These are phyloP conservation scores for Anaspis maculata DNA, from an alignment of 2,888 invertebrate species.

Conservation along the genomic window DNA sequence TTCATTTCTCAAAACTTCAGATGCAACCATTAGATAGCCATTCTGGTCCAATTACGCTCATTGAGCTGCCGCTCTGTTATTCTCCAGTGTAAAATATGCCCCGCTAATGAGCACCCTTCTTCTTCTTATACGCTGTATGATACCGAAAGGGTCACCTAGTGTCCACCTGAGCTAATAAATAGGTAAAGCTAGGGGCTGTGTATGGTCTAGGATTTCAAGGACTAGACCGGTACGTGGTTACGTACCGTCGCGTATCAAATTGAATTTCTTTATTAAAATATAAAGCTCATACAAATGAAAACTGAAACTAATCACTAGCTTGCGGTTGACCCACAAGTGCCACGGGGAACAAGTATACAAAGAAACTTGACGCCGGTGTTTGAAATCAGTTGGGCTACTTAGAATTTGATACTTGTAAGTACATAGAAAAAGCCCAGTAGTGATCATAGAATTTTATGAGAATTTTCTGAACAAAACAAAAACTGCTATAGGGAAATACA, in stretches of 20 bases:
- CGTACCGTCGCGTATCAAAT: conserved; percentile 11
- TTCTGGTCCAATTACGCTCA: conserved; percentile 11
- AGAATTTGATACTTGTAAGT: too few relatives aligned
- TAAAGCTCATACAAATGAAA: neutral
- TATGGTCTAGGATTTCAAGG: too few relatives aligned
- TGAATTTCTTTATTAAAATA: conserved; percentile 10
- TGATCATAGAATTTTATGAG: too few relatives aligned
- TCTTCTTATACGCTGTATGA: neutral
- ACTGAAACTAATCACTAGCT: neutral
- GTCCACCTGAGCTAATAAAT: conserved; percentile 16
- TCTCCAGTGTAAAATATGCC: conserved; percentile 9
- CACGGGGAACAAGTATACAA: too few relatives aligned
- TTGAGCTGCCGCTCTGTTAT: conserved; percentile 3
- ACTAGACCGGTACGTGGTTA: too few relatives aligned
- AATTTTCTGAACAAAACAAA: too few relatives aligned
- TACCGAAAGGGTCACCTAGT: conserved; percentile 4
- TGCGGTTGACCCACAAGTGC: too few relatives aligned
- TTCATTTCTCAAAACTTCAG: conserved; percentile 1
- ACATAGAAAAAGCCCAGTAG: too few relatives aligned
- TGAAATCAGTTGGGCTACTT: too few relatives aligned
- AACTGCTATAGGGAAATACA: too few relatives aligned
- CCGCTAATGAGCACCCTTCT: conserved; percentile 10
- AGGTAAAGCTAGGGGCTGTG: too few relatives aligned
- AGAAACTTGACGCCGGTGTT: too few relatives aligned
- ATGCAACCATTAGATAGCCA: conserved; percentile 5